Base-by-base conservation (phyloP, 2,888 invertebrate species). In the Oscheius myriophilus region DNA sequence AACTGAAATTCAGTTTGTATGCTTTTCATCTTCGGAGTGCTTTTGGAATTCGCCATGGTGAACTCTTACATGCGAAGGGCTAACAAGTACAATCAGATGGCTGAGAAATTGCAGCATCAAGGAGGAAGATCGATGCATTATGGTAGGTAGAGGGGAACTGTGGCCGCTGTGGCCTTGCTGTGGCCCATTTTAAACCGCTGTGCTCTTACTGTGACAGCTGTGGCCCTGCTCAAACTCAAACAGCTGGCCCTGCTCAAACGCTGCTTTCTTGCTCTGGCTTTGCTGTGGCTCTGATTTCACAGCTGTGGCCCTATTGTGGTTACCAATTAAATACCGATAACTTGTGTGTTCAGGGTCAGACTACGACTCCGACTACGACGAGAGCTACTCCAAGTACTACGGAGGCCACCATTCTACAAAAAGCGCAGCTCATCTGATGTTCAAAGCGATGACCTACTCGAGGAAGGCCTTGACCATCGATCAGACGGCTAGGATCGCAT, bases 1-100 rank as follows among this genome's bases (percentile, higher is more conserved):
- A 7, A 1, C 12, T 33, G n/a, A n/a, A 53, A 75, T 81, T 52
- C 71, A 81, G 82, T 82, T 0, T 83, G 83, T 65, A 82, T 81
- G 80, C 67, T 83, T 33, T 83, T 83, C 71, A 82, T 83, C 57
- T 83, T 83, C 67, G 83, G 83, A 11, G 83, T 82, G 1, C 71
- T 83, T 18, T 64, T 83, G n/a, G 83, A 83, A 49, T 83, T 83
- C 57, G 82, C 83, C 11, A 70, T 81, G 25, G 83, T 83, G 14
- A 83, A 83, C 51, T 72, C 72, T 11, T 81, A 81, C 55, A 83
- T 83, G 83, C 42, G 83, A 42, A 46, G 77, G 39, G 82, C 83
- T 41, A 82, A 83, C 67, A 83, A 83, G 66, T 83, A 81, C 73
- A 80, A 82, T 58, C 73, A 80, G 16, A 73, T 81, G 76, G 82